phyloP scores from a whole-genome alignment of 2,797 vertebrate genomes.

The Anableps anableps region DNA sequence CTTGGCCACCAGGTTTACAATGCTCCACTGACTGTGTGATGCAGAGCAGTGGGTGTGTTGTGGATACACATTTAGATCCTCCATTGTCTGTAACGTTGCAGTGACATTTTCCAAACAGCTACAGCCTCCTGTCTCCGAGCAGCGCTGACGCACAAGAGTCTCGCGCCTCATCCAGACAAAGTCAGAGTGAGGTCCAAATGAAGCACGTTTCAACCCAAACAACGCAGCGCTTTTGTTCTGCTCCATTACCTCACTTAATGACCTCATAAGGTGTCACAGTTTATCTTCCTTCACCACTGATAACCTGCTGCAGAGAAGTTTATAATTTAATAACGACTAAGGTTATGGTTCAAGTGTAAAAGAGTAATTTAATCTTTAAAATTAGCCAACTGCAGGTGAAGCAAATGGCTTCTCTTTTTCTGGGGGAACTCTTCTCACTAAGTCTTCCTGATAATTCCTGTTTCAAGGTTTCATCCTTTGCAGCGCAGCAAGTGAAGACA shows the following conservation, averaged over 20 bases:
- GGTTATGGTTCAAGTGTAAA: not conserved
- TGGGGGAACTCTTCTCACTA: not conserved
- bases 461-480: not conserved
- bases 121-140: constrained; percentile 22
- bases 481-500: not conserved
- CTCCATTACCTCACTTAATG: not conserved
- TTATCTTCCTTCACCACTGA: not conserved
- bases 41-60: constrained; percentile 33
- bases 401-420: not conserved
- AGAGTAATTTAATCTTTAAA: not conserved
- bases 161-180: constrained; percentile 2
- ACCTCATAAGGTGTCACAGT: not conserved
- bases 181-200: not conserved
- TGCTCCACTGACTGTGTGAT: constrained; percentile 21
- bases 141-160: constrained; percentile 40
- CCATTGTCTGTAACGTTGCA: constrained; percentile 56
- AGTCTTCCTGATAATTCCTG: not conserved
- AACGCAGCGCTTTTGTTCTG: not conserved
- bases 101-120: constrained; percentile 49
- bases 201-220: not conserved
- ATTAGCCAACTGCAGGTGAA: not conserved
- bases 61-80: constrained; percentile 51
- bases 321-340: not conserved
- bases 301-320: not conserved
- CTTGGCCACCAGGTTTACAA: constrained; percentile 43